phyloP scores from a whole-genome alignment of 2,113 vertebrate species.

The Rynchops niger region DNA sequence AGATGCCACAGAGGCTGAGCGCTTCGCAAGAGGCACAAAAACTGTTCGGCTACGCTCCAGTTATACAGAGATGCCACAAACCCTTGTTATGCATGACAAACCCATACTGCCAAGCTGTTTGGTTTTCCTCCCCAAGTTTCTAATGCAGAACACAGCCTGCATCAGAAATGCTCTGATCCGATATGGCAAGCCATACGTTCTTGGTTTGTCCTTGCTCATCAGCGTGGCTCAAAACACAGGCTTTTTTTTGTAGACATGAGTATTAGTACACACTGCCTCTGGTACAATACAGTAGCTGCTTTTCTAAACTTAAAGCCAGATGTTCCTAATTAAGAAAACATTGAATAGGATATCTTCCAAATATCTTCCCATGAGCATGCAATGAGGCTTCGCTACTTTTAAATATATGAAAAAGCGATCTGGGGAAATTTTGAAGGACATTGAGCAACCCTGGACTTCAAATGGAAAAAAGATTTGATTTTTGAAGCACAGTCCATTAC shows the following conservation, averaged over 20 bases:
- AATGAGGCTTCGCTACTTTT: background rate
- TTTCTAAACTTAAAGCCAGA: background rate
- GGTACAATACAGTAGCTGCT: conserved; percentile 51
- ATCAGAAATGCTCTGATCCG: background rate
- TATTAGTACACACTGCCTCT: background rate
- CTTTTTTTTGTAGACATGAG: background rate
- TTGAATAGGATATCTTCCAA: conserved; percentile 30
- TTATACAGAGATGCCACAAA: background rate
- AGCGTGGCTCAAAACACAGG: background rate
- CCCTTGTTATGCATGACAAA: background rate
- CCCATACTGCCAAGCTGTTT: background rate
- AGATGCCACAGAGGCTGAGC: fast-evolving
- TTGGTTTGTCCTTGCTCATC: background rate
- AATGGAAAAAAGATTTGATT: background rate
- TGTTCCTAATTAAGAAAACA: conserved; percentile 47
- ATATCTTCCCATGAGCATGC: background rate
- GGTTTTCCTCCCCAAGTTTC: background rate
- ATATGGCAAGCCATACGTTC: background rate
- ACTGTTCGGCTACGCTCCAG: background rate
- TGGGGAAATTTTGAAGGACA: background rate
- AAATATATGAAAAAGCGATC: background rate
- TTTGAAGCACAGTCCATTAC: background rate
- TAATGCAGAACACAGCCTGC: background rate
- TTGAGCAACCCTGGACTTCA: background rate
- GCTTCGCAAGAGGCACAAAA: background rate